Percentiles rank a stretch among this genome's conserved stretches.
Conservation (phyloP, 64 coral and sea anemone genomes). For the Porites lutea region DNA sequence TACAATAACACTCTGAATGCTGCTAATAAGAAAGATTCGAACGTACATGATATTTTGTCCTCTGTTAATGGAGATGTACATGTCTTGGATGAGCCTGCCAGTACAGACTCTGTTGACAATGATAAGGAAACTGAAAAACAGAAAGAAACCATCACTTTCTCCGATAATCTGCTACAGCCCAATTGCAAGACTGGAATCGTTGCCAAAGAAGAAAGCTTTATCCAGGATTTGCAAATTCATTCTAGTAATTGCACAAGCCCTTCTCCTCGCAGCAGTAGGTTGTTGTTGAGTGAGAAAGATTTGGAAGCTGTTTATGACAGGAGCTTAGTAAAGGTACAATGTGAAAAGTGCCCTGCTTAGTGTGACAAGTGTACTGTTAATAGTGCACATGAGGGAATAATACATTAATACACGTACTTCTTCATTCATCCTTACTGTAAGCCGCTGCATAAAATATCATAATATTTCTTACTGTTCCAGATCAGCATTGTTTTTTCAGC, state of each 20-base stretch:
- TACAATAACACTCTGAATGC: neutral
- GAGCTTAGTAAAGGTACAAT: slow-evolving; percentile 3
- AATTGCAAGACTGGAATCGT: neutral
- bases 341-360: slow-evolving; percentile 39
- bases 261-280: neutral
- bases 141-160: neutral
- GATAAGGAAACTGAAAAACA: neutral
- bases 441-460: too few relatives aligned
- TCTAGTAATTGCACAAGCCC: neutral
- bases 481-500: too few relatives aligned
- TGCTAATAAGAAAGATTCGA: neutral
- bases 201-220: neutral
- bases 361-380: neutral
- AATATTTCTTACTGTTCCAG: too few relatives aligned
- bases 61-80: neutral
- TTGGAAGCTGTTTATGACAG: slow-evolving; percentile 22
- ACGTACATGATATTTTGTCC: neutral
- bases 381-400: neutral
- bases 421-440: too few relatives aligned
- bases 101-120: neutral
- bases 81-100: neutral
- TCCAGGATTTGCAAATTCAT: neutral
- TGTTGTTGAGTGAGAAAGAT: neutral
- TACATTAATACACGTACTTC: too few relatives aligned
- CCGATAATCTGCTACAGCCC: neutral